A percentile compares a stretch with the other conserved stretches of the same genome.
These are phyloP conservation scores for Colletes latitarsis DNA, from an alignment of 1,140 invertebrate genomes.

Conservation along the genomic window DNA sequence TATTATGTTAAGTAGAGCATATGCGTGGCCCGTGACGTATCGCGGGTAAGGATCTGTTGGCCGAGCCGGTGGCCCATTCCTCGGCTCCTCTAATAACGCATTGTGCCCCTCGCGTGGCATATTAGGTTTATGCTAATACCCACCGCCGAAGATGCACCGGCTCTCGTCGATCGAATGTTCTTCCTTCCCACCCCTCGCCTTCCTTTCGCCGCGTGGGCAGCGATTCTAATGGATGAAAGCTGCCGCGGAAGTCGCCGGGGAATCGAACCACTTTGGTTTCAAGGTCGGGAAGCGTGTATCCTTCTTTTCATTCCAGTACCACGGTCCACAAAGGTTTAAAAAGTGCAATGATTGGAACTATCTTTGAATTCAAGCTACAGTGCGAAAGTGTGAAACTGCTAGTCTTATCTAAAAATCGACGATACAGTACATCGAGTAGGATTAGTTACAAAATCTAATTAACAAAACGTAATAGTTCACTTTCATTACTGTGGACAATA, in stretches of 20 bases:
- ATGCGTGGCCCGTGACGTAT: conserved; percentile 63
- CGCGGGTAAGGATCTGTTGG: conserved; percentile 44
- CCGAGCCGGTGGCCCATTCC: conserved; percentile 42
- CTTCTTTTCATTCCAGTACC: too few relatives aligned
- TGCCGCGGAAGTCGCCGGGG: conserved; percentile 22
- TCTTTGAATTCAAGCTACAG: too few relatives aligned
- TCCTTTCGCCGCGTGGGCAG: conserved; percentile 19
- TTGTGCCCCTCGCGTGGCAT: conserved; percentile 65
- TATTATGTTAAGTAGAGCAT: conserved; percentile 72
- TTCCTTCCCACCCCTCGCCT: not conserved
- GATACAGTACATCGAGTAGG: too few relatives aligned
- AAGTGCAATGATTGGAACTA: too few relatives aligned
- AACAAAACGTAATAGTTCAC: too few relatives aligned
- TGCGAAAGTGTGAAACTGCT: too few relatives aligned
- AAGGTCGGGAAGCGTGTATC: conserved; percentile 9
- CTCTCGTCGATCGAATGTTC: conserved; percentile 41
- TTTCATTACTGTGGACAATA: too few relatives aligned
- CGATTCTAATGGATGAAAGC: conserved; percentile 30
- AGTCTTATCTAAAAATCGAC: too few relatives aligned
- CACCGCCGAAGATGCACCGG: conserved; percentile 48
- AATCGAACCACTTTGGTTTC: not conserved
- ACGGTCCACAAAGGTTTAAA: too few relatives aligned
- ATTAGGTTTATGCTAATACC: conserved; percentile 71
- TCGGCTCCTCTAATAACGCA: conserved; percentile 65
- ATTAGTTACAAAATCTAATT: too few relatives aligned